A percentile compares a stretch with the other conserved stretches of the same genome.
These are phyloP conservation scores for Mycetomoellerius zeteki DNA, from an alignment of 1,140 invertebrate genomes.

Conservation along the genomic window DNA sequence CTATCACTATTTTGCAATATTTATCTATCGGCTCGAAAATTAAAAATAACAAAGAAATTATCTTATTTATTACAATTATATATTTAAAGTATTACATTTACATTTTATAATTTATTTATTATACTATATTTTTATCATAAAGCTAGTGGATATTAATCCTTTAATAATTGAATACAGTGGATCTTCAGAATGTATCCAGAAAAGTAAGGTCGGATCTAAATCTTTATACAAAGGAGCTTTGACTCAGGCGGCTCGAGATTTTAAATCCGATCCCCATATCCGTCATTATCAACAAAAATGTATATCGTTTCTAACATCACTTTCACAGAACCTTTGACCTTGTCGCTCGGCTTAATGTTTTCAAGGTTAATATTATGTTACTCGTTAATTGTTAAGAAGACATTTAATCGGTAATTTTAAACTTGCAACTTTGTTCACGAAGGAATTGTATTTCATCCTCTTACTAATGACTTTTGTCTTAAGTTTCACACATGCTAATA, in stretches of 20 bases:
- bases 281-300: slow-evolving; percentile 72
- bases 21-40: neutral
- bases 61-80: neutral
- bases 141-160: too few species aligned
- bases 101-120: neutral
- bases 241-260: slow-evolving; percentile 70
- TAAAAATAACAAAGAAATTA: neutral
- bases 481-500: slow-evolving; percentile 5
- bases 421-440: slow-evolving; percentile 42
- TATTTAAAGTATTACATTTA: neutral
- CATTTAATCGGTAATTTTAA: slow-evolving; percentile 32
- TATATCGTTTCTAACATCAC: slow-evolving; percentile 56
- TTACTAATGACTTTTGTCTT: slow-evolving; percentile 28
- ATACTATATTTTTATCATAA: too few species aligned
- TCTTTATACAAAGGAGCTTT: too few species aligned
- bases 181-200: too few species aligned
- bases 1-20: neutral
- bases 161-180: too few species aligned
- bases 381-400: slow-evolving; percentile 31
- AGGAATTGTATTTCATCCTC: slow-evolving; percentile 51
- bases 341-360: slow-evolving; percentile 40
- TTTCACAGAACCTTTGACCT: slow-evolving; percentile 59
- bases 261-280: slow-evolving; percentile 83
- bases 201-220: too few species aligned
- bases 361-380: slow-evolving; percentile 51